Base-by-base conservation (phyloP, 2,113 vertebrate species). In the Chunga burmeisteri region DNA sequence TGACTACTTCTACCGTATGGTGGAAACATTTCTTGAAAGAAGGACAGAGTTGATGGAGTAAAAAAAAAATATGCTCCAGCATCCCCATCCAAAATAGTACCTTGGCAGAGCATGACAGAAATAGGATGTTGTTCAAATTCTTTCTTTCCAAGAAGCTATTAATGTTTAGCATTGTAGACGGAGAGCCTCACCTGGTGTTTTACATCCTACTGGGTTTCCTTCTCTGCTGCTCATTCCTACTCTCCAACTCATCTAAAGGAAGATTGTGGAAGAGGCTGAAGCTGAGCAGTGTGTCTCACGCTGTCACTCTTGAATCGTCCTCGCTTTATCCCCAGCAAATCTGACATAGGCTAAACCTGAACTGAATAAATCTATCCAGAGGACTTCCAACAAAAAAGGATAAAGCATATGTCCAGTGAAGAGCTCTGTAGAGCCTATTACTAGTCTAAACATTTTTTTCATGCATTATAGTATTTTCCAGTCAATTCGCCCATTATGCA, bases 51-150 rank as follows among this genome's bases (percentile, higher is more conserved):
- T 85, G 78, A 36, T 91, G 59, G 73, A 95, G 73, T 94, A 73
- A 89, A 81, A 94, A 58, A 53, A 85, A 95, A 19, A 38, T 38
- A 38, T 55, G 19, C 70, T 95, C 50, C 81, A 73, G 5, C 49
- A 50, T 89, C 63, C 40, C 63, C 29, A 50, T 96, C 91, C 74
- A 91, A 58, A 96, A 91, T 65, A 86, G 84, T 58, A 65, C 62
- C 46, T 94, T 97, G 94, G 92, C 94, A 95, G 79, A 88, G 44
- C 55, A 46, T 95, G 81, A 90, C 74, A 95, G 91, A 86, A 94
- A 62, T 86, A 93, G 67, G 83, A 92, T 34, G 81, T 72, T 78
- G 61, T 90, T 94, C 66, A 68, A 61, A 89, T 94, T 74, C 71
- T 78, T 78, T 90, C 81, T 96, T 97, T 95, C 86, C 92, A 92